Evolutionary conservation across 23 tunicate species (phyloP).

Genomic region (Ciona savignyi): DNA sequence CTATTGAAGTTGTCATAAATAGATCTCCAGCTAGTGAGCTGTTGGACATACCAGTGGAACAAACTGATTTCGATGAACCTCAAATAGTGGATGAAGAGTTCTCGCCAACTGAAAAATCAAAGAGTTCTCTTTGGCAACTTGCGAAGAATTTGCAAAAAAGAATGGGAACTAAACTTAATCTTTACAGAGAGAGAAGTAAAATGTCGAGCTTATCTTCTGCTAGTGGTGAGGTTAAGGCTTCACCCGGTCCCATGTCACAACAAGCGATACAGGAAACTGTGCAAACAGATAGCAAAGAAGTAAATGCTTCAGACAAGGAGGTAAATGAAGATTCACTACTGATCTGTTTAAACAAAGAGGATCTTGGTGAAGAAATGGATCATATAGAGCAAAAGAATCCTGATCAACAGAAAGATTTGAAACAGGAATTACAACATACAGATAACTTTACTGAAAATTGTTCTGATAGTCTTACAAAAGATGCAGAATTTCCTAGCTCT

Average conservation of each 20-base stretch:
- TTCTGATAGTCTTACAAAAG: no score
- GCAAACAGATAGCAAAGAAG: no score
- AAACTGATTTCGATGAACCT: background rate
- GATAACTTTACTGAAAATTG: constrained; percentile 1
- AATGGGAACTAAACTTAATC: constrained; percentile 49
- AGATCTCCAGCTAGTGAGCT: background rate
- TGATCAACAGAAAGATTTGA: no score
- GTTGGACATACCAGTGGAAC: background rate
- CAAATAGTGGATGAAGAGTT: background rate
- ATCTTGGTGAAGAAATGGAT: no score
- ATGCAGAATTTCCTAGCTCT: no score
- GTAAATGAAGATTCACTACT: no score
- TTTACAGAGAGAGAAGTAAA: constrained; percentile 32
- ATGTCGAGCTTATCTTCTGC: background rate
- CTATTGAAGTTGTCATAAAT: no score
- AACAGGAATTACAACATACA: background rate
- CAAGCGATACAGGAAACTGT: no score
- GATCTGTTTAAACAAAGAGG: no score
- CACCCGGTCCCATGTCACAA: no score
- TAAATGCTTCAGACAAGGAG: no score
- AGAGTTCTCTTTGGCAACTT: constrained; percentile 38
- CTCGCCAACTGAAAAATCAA: constrained; percentile 17
- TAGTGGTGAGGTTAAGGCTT: background rate
- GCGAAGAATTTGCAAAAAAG: constrained; percentile 30
- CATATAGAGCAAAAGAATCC: no score